Evolutionary conservation across 2,113 vertebrate genomes (phyloP).

Genomic region (Edolisoma coerulescens): DNA sequence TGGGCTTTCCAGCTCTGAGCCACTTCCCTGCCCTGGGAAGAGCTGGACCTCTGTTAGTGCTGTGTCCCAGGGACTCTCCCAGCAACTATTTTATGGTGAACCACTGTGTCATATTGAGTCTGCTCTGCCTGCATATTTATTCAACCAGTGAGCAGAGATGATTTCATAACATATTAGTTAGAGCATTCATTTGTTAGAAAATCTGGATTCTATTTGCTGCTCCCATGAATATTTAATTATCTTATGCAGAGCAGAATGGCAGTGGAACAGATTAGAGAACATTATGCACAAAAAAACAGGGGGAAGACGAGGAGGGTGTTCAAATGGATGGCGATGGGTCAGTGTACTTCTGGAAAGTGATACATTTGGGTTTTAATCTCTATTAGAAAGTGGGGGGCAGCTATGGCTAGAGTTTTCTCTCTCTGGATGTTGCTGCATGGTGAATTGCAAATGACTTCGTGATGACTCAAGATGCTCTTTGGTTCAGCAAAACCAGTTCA

Average conservation of each 20-base stretch:
- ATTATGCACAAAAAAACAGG: background rate
- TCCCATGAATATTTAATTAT: background rate
- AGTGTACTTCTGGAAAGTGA: background rate
- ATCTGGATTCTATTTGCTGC: background rate
- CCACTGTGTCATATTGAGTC: background rate
- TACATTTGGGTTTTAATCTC: background rate
- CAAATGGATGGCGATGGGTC: background rate
- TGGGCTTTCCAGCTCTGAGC: background rate
- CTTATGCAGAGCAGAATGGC: accelerated
- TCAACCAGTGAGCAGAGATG: background rate
- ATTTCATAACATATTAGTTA: background rate
- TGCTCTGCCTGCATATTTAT: background rate
- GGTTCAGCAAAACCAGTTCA: background rate
- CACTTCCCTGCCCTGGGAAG: background rate
- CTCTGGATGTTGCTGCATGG: background rate
- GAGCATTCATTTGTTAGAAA: background rate
- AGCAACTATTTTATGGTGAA: background rate
- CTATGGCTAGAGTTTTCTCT: background rate
- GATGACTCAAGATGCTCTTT: background rate
- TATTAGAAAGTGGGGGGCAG: background rate
- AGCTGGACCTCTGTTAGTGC: background rate
- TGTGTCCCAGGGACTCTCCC: background rate
- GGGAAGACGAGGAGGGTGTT: background rate
- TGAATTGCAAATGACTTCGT: background rate
- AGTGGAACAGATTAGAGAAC: background rate